These are phyloP conservation scores for Scaptodrosophila lebanonensis DNA, from an alignment of 1,140 invertebrate species.

Conservation along the genomic window DNA sequence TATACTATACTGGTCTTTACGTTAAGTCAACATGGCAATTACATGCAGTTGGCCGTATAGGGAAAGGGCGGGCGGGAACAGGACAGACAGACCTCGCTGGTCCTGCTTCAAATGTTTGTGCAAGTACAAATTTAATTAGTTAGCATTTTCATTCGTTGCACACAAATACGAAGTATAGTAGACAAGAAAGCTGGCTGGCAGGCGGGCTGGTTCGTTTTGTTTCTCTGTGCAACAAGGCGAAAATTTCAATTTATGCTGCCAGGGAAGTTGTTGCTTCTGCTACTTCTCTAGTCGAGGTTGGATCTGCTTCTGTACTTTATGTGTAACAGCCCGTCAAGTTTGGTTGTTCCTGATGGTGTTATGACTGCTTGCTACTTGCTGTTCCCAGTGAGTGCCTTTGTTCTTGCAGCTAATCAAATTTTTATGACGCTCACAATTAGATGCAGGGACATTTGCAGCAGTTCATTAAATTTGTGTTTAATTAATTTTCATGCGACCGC, in stretches of 20 bases:
- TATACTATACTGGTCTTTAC: too few relatives aligned
- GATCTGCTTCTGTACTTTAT: conserved; percentile 19
- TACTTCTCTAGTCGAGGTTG: conserved; percentile 11
- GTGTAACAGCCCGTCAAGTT: conserved; percentile 13
- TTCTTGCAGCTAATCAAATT: conserved; percentile 22
- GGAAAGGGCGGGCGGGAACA: too few relatives aligned
- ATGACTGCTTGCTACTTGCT: neutral
- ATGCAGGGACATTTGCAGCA: conserved; percentile 12
- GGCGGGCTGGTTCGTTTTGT: too few relatives aligned
- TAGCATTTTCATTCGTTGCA: conserved; percentile 29
- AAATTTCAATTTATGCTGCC: conserved; percentile 37
- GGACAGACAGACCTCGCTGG: conserved; percentile 5
- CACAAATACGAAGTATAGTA: conserved; percentile 3
- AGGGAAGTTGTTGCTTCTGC: neutral
- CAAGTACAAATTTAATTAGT: conserved; percentile 42
- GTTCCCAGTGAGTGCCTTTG: neutral
- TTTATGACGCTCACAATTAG: conserved; percentile 27
- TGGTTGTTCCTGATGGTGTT: neutral
- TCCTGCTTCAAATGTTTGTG: conserved; percentile 24
- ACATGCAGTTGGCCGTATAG: too few relatives aligned
- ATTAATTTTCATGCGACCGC: conserved; percentile 28
- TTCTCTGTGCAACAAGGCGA: conserved; percentile 31
- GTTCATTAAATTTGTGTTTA: conserved; percentile 33
- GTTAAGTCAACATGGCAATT: too few relatives aligned
- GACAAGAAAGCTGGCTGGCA: conserved; percentile 1